Evolutionary conservation across 2,888 invertebrate species (phyloP).

Genomic region (Ctena decussata): DNA sequence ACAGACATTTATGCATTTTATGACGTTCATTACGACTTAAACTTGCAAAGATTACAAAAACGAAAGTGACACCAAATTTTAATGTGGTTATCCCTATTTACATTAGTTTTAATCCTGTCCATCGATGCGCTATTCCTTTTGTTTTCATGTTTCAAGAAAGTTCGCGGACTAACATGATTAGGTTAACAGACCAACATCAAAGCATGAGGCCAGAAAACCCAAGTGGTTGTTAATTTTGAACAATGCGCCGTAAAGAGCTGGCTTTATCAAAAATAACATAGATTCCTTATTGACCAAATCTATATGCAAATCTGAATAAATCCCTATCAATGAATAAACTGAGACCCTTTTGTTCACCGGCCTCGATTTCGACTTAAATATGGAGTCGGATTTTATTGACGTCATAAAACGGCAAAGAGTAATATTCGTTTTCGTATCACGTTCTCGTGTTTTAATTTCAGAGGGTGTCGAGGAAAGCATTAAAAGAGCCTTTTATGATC

Average conservation of each 20-base stretch:
- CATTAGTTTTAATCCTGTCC: background rate
- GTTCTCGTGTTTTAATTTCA: conserved; percentile 65
- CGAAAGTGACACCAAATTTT: background rate
- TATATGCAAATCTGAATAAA: conserved; percentile 68
- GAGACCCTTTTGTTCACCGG: conserved; percentile 1
- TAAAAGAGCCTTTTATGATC: conserved; percentile 62
- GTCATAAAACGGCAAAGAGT: conserved; percentile 64
- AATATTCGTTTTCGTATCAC: conserved; percentile 68
- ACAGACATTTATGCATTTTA: too few species aligned
- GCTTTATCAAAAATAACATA: conserved; percentile 17
- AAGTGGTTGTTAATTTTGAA: conserved; percentile 52
- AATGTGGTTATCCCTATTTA: background rate
- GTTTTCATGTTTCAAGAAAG: background rate
- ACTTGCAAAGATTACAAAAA: background rate
- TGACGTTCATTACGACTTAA: background rate
- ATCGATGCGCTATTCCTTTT: background rate
- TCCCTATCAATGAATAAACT: conserved; percentile 36
- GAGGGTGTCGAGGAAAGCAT: conserved; percentile 64
- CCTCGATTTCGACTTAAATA: conserved; percentile 60
- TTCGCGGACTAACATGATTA: background rate
- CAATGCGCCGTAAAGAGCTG: conserved; percentile 22
- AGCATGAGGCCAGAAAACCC: conserved; percentile 15
- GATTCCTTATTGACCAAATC: conserved; percentile 50
- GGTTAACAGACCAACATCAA: conserved; percentile 42
- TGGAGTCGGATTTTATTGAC: conserved; percentile 58